These are phyloP conservation scores for Sclerodermus sp. DNA, from an alignment of 2,888 invertebrate genomes.

Conservation along the genomic window DNA sequence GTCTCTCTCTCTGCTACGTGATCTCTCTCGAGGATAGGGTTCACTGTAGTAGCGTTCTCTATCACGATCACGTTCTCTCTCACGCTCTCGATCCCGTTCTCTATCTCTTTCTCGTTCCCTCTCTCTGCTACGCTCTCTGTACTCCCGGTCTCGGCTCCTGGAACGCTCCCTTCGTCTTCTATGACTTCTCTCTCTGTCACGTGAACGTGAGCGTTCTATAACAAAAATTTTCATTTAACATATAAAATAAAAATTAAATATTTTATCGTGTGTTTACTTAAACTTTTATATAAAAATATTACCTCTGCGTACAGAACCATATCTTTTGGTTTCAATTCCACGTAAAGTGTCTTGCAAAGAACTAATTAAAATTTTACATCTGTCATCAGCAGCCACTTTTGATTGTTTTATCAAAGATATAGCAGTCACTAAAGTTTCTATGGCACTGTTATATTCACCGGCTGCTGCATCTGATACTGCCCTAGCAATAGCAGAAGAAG, in stretches of 20 bases:
- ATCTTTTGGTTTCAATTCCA: conserved; percentile 97
- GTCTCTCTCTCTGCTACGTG: conserved; percentile 80
- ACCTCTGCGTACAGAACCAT: conserved; percentile 74
- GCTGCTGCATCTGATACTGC: conserved; percentile 98
- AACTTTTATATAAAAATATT: too few relatives aligned
- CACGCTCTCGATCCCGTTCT: conserved; percentile 59
- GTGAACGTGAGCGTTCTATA: conserved; percentile 60
- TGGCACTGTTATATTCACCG: conserved; percentile 96
- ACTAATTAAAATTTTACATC: conserved; percentile 96
- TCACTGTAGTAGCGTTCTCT: conserved; percentile 58
- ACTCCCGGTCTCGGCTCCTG: conserved; percentile 70
- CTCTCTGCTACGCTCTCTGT: conserved; percentile 70
- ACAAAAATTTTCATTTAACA: conserved; percentile 7
- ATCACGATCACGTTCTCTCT: conserved; percentile 61
- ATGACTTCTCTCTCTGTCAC: conserved; percentile 60
- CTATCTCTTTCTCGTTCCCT: conserved; percentile 63
- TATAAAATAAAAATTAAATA: conserved; percentile 2
- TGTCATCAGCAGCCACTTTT: conserved; percentile 91
- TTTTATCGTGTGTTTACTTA: background rate
- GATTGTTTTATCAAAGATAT: conserved; percentile 98
- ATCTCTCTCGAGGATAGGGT: conserved; percentile 66
- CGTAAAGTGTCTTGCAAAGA: conserved; percentile 95
- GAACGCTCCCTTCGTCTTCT: conserved; percentile 61
- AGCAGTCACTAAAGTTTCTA: conserved; percentile 97
- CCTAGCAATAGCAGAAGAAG: conserved; percentile 94